These are phyloP conservation scores for Iphiclides podalirius DNA, from an alignment of 2,888 invertebrate species.

Conservation along the genomic window DNA sequence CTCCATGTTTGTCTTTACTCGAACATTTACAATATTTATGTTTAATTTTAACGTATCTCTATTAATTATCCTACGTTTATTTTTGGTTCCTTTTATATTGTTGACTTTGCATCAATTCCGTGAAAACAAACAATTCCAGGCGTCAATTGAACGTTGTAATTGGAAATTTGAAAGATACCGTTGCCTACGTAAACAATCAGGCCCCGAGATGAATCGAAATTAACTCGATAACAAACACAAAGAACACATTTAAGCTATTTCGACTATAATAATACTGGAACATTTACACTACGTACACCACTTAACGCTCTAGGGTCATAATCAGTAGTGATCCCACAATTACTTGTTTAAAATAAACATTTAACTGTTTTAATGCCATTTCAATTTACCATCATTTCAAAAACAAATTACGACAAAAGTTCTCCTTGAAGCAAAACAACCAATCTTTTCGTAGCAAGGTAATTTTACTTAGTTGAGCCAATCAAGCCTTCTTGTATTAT, in stretches of 20 bases:
- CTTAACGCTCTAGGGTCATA: slow-evolving; percentile 48
- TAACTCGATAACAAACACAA: slow-evolving; percentile 23
- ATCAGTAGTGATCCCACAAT: slow-evolving; percentile 70
- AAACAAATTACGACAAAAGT: too few species aligned
- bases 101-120: slow-evolving; percentile 66
- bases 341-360: slow-evolving; percentile 51
- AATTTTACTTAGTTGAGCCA: too few species aligned
- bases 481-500: slow-evolving; percentile 39
- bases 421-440: too few species aligned
- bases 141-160: slow-evolving; percentile 34
- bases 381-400: too few species aligned
- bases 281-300: slow-evolving; percentile 62
- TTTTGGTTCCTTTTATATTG: slow-evolving; percentile 66
- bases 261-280: slow-evolving; percentile 57
- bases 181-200: slow-evolving; percentile 27
- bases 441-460: background rate
- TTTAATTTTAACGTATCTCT: slow-evolving; percentile 28
- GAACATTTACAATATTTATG: slow-evolving; percentile 15
- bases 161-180: slow-evolving; percentile 27
- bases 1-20: slow-evolving; percentile 16
- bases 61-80: slow-evolving; percentile 43
- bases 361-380: background rate
- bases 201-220: slow-evolving; percentile 25
- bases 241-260: slow-evolving; percentile 40
- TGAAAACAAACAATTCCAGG: slow-evolving; percentile 63